These are phyloP conservation scores for Mamestra configurata DNA, from an alignment of 1,140 invertebrate genomes.

Conservation along the genomic window DNA sequence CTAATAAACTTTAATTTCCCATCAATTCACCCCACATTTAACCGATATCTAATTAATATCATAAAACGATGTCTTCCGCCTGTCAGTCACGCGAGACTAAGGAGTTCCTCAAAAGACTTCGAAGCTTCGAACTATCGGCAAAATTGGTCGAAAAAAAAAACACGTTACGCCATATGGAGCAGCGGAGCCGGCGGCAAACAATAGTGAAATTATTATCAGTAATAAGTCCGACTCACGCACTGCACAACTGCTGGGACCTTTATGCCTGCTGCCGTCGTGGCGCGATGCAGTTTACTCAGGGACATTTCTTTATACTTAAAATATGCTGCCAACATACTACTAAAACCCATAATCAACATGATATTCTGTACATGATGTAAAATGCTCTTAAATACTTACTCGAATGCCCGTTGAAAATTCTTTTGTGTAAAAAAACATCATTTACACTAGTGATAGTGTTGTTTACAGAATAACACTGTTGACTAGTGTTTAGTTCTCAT, in stretches of 20 bases:
- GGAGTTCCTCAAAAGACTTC: constrained; percentile 69
- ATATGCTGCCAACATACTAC: background rate
- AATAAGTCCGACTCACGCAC: constrained; percentile 85
- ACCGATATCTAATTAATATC: constrained; percentile 65
- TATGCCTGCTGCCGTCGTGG: constrained; percentile 59
- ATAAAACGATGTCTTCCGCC: constrained; percentile 72
- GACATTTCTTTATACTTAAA: constrained; percentile 17
- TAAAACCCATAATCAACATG: background rate
- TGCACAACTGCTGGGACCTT: constrained; percentile 78
- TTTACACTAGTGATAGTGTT: too few species aligned
- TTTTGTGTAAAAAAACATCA: too few species aligned
- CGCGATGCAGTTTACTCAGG: constrained; percentile 32
- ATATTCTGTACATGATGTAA: background rate
- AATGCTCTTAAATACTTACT: too few species aligned
- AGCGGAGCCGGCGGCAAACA: constrained; percentile 78
- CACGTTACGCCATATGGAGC: constrained; percentile 86
- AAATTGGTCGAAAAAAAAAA: constrained; percentile 76
- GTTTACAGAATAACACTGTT: too few species aligned
- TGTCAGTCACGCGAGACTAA: constrained; percentile 76
- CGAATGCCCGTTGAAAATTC: too few species aligned
- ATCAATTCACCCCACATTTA: constrained; percentile 33
- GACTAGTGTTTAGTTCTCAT: too few species aligned
- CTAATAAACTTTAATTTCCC: constrained; percentile 37
- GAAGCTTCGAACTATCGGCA: constrained; percentile 73
- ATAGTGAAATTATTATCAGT: constrained; percentile 84